Conservation (phyloP, 2,888 invertebrate genomes). For the Limnephilus marmoratus region DNA sequence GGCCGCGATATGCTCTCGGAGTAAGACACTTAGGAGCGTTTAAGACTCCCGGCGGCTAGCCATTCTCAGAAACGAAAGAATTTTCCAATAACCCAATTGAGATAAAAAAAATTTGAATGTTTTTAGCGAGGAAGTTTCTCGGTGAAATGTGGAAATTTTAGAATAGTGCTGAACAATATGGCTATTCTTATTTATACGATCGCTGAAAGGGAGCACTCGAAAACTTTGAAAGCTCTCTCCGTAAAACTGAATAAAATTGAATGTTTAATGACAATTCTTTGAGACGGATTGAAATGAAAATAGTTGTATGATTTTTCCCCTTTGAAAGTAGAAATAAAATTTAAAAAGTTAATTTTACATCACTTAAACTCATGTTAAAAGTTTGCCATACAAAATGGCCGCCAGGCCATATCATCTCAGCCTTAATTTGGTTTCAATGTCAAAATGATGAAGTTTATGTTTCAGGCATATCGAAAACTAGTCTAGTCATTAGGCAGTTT, state of each 20-base stretch:
- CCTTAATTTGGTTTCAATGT: too few species aligned
- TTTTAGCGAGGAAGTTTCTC: not conserved
- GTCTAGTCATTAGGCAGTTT: too few species aligned
- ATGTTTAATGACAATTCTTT: not conserved
- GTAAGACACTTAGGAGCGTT: conserved; percentile 34
- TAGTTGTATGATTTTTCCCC: too few species aligned
- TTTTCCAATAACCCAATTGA: not conserved
- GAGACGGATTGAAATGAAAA: too few species aligned
- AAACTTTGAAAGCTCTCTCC: not conserved
- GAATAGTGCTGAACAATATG: not conserved
- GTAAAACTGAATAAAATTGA: not conserved
- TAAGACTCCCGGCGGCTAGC: not conserved
- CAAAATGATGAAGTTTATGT: too few species aligned
- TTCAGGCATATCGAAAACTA: too few species aligned
- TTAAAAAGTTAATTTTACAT: too few species aligned
- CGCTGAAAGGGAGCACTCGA: not conserved
- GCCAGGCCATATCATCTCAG: too few species aligned
- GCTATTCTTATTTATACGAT: not conserved
- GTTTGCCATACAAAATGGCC: too few species aligned
- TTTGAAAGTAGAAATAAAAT: too few species aligned
- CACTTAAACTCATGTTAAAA: too few species aligned
- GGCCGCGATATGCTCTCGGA: conserved; percentile 31
- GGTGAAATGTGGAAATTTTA: not conserved
- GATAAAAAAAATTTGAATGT: not conserved
- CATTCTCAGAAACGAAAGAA: conserved; percentile 24